A percentile compares a stretch with the other conserved stretches of the same genome.
phyloP scores from a whole-genome alignment of 2,113 vertebrate genomes.

The Phylloscopus trochilus region DNA sequence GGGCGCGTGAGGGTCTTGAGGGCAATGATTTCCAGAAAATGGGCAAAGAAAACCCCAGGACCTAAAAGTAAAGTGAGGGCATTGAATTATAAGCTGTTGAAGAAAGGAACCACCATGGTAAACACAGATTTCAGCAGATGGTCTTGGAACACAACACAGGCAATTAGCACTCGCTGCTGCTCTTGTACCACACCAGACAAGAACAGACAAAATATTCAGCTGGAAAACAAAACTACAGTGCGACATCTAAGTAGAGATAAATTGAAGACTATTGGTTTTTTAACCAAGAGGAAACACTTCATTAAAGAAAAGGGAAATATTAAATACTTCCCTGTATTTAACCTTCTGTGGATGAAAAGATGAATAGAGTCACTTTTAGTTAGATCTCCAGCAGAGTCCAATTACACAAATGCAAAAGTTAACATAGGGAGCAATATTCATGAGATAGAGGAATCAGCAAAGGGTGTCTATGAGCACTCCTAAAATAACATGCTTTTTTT shows the following conservation, averaged over 20 bases:
- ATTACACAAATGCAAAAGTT: background rate
- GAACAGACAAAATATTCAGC: background rate
- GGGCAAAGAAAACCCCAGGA: background rate
- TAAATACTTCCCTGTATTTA: background rate
- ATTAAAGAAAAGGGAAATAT: background rate
- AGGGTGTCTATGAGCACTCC: background rate
- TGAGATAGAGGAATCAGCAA: background rate
- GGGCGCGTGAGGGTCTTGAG: background rate
- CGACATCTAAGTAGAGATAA: background rate
- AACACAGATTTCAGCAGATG: background rate
- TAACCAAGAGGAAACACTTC: background rate
- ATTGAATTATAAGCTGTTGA: background rate
- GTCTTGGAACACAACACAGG: background rate
- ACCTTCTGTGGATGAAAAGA: background rate
- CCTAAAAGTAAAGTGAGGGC: background rate
- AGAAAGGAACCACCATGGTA: background rate
- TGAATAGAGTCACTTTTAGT: background rate
- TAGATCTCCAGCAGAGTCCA: background rate
- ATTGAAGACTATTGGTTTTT: background rate
- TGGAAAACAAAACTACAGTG: background rate
- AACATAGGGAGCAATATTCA: background rate
- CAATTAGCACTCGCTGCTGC: background rate
- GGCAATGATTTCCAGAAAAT: background rate
- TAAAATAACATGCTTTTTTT: background rate
- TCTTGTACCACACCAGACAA: background rate